Conservation (phyloP, 2,888 invertebrate genomes). For the Didymodactylos carnosus region DNA sequence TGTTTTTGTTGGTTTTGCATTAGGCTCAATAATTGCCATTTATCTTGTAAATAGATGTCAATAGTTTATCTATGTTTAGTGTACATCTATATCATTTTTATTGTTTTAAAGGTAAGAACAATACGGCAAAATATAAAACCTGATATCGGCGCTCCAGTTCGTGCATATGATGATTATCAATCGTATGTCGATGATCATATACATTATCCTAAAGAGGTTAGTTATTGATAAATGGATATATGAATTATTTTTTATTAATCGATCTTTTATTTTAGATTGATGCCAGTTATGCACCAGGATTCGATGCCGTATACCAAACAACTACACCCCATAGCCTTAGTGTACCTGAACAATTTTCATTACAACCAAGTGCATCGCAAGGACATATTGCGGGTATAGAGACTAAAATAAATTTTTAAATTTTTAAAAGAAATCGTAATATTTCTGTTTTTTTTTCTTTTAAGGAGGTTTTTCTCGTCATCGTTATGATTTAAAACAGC, state of each 20-base stretch:
- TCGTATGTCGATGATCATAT: background rate
- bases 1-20: background rate
- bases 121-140: background rate
- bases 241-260: background rate
- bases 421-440: background rate
- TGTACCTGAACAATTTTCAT: background rate
- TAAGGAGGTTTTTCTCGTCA: background rate
- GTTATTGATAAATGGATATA: background rate
- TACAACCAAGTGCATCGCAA: background rate
- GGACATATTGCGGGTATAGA: no score
- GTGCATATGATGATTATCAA: background rate
- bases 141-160: background rate
- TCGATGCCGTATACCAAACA: background rate
- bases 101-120: background rate
- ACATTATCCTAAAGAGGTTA: background rate
- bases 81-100: background rate
- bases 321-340: background rate
- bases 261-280: background rate
- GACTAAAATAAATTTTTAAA: background rate
- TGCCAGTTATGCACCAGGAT: background rate
- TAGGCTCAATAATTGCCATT: background rate
- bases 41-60: background rate
- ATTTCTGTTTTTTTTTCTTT: background rate
- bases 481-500: background rate
- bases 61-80: background rate